Evolutionary conservation across 2,888 invertebrate species (phyloP), one percentile per base, ranked within the genome.

Genomic region (Campoplex nolae): DNA sequence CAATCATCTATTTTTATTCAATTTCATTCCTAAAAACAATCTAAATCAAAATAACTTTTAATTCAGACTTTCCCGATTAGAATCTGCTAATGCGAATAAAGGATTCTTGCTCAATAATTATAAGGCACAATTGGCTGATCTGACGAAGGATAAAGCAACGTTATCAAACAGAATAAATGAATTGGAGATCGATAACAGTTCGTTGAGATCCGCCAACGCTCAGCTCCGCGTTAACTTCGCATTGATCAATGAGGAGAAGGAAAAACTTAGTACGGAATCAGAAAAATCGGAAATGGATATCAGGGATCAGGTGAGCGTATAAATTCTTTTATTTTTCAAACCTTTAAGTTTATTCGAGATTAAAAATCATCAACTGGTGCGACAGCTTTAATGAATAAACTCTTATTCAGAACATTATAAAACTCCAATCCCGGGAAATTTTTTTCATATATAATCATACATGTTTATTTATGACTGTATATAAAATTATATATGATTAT

Each of bases 81-180:
- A 91, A 84, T 92, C 92, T 3, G 88, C 90, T 1, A 91, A 91
- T 54, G 86, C 90, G 18, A 91, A 92, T 62, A 91, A 90, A 68
- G 90, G 89, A 70, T 88, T 90, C 76, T 85, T 91, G 82, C 38
- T 92, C 18, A 92, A 90, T 71, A 92, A 84, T 74, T 92, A 91
- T 65, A 92, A 92, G 70, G 87, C 85, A 54, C 91, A 91, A 70
- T 38, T 92, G 28, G 75, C 88, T 8, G 90, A 90, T 38, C 42
- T 90, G 18, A 81, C 82, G 7, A 90, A 90, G 42, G 91, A 92
- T 51, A 91, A 89, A 48, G 82, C 89, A n/a, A 82, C 88, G 48
- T 65, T 84, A 9, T 16, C 82, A 45, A 77, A 77, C 2, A 89
- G 82, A 62, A 88, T 89, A 7, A 90, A 87, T 54, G 87, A 84